phyloP scores from a whole-genome alignment of 2,888 invertebrate genomes.

The Agrochola lychnidis region DNA sequence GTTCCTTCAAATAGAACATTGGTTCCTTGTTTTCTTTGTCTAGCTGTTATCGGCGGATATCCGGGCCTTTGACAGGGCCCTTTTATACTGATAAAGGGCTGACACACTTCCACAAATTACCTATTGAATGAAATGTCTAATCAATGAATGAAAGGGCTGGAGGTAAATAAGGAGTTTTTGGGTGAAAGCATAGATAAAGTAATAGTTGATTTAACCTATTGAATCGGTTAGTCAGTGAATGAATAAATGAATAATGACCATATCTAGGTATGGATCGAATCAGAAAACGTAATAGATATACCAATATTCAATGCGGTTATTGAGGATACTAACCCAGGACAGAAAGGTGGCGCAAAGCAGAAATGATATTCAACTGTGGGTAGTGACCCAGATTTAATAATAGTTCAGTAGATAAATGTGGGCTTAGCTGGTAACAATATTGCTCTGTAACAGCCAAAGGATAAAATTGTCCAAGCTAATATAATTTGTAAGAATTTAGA shows the following conservation, averaged over 20 bases:
- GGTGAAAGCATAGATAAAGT: slow-evolving; percentile 18
- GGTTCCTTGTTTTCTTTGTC: slow-evolving; percentile 62
- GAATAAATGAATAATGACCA: not conserved
- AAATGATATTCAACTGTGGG: slow-evolving; percentile 37
- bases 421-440: slow-evolving; percentile 5
- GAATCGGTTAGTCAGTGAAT: not conserved
- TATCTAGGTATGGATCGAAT: not conserved
- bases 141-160: slow-evolving; percentile 33
- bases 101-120: slow-evolving; percentile 51
- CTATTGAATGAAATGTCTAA: slow-evolving; percentile 45
- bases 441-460: not conserved
- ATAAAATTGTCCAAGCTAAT: not conserved
- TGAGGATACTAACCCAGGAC: not conserved
- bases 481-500: not conserved
- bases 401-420: slow-evolving; percentile 31
- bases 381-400: slow-evolving; percentile 35
- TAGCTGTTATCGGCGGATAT: slow-evolving; percentile 72
- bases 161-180: slow-evolving; percentile 3
- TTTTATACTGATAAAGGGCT: slow-evolving; percentile 62
- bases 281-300: not conserved
- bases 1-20: slow-evolving; percentile 49
- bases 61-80: slow-evolving; percentile 66
- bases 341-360: slow-evolving; percentile 17
- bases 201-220: slow-evolving; percentile 4
- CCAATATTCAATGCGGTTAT: not conserved